Conservation (phyloP, 2,888 invertebrate genomes). For the Venustoraphidia nigricollis region DNA sequence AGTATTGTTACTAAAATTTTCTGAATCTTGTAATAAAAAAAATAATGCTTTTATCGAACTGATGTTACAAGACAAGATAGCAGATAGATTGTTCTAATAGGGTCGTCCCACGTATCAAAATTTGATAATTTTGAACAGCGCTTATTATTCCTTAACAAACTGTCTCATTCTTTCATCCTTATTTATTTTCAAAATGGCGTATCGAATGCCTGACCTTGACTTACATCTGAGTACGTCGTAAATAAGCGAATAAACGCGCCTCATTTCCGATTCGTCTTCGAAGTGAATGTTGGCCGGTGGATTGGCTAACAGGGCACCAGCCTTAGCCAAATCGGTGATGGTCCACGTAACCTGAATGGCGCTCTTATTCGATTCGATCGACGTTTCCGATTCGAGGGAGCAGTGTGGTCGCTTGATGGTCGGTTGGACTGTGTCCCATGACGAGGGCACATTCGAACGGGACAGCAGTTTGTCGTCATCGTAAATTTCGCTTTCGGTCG, state of each 20-base stretch:
- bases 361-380: slow-evolving; percentile 1
- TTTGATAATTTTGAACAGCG: no score
- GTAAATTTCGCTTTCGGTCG: slow-evolving; percentile 1
- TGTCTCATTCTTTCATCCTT: no score
- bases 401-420: slow-evolving; percentile 2
- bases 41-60: no score
- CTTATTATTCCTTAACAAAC: no score
- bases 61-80: no score
- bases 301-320: slow-evolving; percentile 34
- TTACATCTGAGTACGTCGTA: slow-evolving; percentile 62
- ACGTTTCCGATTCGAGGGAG: slow-evolving; percentile 3
- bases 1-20: no score
- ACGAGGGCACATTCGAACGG: slow-evolving; percentile 4
- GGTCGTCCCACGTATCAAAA: no score
- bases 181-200: neutral
- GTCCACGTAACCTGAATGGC: slow-evolving; percentile 23
- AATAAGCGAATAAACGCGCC: slow-evolving; percentile 53
- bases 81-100: no score
- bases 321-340: slow-evolving; percentile 35
- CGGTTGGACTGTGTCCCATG: slow-evolving; percentile 10
- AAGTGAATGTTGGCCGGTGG: slow-evolving; percentile 36
- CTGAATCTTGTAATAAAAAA: no score
- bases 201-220: slow-evolving; percentile 18
- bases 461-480: slow-evolving; percentile 4
- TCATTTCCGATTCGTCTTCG: slow-evolving; percentile 54